These are phyloP conservation scores for Silurus glanis DNA, from an alignment of 2,113 vertebrate species.

Conservation along the genomic window DNA sequence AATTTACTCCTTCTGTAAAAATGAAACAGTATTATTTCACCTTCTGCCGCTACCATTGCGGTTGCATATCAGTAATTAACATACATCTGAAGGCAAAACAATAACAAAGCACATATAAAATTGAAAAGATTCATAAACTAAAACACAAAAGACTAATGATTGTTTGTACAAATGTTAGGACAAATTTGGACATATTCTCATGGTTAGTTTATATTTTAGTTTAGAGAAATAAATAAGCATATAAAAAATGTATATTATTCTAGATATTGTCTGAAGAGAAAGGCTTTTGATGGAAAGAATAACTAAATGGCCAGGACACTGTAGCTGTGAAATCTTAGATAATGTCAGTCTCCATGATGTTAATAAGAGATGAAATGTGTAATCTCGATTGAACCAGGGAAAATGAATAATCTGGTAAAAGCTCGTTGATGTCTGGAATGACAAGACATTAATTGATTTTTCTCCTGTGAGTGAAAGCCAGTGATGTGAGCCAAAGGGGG, in stretches of 20 bases:
- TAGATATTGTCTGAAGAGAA: not conserved
- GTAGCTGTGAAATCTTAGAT: not conserved
- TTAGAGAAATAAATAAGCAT: not conserved
- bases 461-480: not conserved
- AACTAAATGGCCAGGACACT: not conserved
- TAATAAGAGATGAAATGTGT: not conserved
- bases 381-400: not conserved
- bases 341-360: not conserved
- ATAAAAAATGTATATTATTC: not conserved
- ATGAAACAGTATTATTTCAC: not conserved
- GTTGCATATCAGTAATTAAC: not conserved
- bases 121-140: not conserved
- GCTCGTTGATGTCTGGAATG: not conserved
- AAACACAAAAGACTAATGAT: not conserved
- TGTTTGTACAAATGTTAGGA: not conserved
- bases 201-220: not conserved
- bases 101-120: not conserved
- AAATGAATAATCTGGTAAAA: not conserved
- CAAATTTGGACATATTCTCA: not conserved
- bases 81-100: not conserved
- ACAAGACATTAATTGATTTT: not conserved
- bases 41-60: not conserved
- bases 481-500: not conserved
- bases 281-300: not conserved
- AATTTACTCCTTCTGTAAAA: not conserved